Evolutionary conservation across 2,113 vertebrate species (phyloP).

Genomic region (Lophura nycthemera): DNA sequence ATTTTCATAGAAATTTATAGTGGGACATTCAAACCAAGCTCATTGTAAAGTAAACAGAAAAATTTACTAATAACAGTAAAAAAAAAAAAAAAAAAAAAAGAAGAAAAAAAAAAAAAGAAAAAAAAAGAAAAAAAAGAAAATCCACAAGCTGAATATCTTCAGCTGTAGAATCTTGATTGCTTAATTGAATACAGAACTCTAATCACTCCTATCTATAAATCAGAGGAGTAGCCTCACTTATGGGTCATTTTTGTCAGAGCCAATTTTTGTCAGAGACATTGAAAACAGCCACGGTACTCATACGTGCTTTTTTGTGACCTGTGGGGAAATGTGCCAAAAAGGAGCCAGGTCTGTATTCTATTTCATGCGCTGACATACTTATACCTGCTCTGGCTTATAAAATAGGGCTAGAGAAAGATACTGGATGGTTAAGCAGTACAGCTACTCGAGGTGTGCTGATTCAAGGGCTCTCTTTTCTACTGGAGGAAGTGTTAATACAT

Average conservation of each 20-base stretch:
- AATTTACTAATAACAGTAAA: neutral
- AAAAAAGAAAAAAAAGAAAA: neutral
- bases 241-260: neutral
- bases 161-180: neutral
- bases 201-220: neutral
- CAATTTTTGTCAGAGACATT: neutral
- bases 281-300: neutral
- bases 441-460: neutral
- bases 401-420: neutral
- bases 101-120: neutral
- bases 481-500: neutral
- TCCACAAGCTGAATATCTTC: neutral
- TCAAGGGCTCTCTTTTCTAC: neutral
- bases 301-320: neutral
- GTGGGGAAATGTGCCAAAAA: neutral
- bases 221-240: neutral
- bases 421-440: neutral
- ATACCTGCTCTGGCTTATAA: neutral
- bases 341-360: neutral
- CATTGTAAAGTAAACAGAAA: neutral
- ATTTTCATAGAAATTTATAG: neutral
- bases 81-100: neutral
- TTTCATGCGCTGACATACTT: neutral
- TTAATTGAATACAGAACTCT: neutral
- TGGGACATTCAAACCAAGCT: neutral